phyloP scores from a whole-genome alignment of 1,140 invertebrate species.

The Pogonomyrmex californicus region DNA sequence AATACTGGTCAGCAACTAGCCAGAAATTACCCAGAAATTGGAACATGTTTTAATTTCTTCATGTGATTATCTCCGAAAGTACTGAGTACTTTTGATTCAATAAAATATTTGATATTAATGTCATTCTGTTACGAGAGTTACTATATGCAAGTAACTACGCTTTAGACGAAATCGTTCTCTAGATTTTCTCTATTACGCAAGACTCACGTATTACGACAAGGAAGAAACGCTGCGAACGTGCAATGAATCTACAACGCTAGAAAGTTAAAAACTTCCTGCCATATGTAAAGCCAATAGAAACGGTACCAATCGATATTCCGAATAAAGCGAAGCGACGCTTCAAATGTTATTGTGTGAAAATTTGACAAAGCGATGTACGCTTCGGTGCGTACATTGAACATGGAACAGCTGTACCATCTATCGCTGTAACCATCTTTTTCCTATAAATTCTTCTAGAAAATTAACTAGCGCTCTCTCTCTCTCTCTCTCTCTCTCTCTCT shows the following conservation, averaged over 20 bases:
- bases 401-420: conserved; percentile 48
- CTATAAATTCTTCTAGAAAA: conserved; percentile 37
- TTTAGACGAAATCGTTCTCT: neutral
- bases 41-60: neutral
- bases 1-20: no score
- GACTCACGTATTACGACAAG: neutral
- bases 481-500: neutral
- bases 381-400: conserved; percentile 54
- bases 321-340: conserved; percentile 58
- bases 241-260: conserved; percentile 22
- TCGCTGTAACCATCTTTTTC: conserved; percentile 8
- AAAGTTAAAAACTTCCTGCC: conserved; percentile 57
- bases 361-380: conserved; percentile 59
- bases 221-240: neutral
- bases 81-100: neutral
- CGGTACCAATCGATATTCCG: conserved; percentile 48
- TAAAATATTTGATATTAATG: conserved; percentile 5
- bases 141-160: neutral
- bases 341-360: conserved; percentile 57
- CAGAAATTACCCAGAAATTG: no score
- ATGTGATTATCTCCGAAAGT: conserved; percentile 3
- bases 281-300: conserved; percentile 56
- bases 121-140: neutral
- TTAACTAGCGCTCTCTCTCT: conserved; percentile 11
- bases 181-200: neutral